These are phyloP conservation scores for Euspilapteryx auroguttella DNA, from an alignment of 2,888 invertebrate species.

Conservation along the genomic window DNA sequence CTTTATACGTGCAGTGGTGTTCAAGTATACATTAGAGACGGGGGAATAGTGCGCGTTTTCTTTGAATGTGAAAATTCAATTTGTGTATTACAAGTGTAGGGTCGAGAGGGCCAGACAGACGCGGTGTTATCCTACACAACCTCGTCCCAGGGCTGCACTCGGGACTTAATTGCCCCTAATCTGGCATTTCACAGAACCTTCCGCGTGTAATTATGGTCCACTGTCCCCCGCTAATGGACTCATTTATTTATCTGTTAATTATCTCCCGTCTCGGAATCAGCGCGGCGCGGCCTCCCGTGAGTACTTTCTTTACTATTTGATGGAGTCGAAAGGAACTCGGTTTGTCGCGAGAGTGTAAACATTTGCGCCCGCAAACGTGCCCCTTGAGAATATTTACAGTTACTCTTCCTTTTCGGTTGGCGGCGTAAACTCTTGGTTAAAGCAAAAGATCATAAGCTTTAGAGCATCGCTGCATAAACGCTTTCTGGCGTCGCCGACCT, in stretches of 20 bases:
- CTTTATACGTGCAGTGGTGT: too few species aligned
- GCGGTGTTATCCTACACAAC: constrained; percentile 55
- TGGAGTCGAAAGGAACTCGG: too few species aligned
- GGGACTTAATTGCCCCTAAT: constrained; percentile 54
- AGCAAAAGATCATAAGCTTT: constrained; percentile 29
- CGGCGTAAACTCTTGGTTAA: constrained; percentile 11
- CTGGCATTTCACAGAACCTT: constrained; percentile 44
- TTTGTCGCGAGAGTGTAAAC: too few species aligned
- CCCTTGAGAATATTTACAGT: too few species aligned
- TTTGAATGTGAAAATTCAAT: constrained; percentile 46
- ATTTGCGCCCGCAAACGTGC: too few species aligned
- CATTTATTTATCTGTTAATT: constrained; percentile 44
- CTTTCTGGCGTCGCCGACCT: constrained; percentile 40
- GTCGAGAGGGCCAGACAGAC: constrained; percentile 41
- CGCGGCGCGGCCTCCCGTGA: constrained; percentile 7
- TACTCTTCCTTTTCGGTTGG: constrained; percentile 2
- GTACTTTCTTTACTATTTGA: too few species aligned
- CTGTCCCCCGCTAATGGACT: constrained; percentile 37
- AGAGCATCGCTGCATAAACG: too few species aligned
- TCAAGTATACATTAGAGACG: too few species aligned
- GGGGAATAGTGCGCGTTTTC: too few species aligned
- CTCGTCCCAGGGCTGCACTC: constrained; percentile 33
- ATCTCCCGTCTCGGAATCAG: constrained; percentile 13
- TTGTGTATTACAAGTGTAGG: too few species aligned
- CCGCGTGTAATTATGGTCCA: constrained; percentile 41